These are phyloP conservation scores for Oscheius onirici DNA, from an alignment of 2,888 invertebrate genomes.

Conservation along the genomic window DNA sequence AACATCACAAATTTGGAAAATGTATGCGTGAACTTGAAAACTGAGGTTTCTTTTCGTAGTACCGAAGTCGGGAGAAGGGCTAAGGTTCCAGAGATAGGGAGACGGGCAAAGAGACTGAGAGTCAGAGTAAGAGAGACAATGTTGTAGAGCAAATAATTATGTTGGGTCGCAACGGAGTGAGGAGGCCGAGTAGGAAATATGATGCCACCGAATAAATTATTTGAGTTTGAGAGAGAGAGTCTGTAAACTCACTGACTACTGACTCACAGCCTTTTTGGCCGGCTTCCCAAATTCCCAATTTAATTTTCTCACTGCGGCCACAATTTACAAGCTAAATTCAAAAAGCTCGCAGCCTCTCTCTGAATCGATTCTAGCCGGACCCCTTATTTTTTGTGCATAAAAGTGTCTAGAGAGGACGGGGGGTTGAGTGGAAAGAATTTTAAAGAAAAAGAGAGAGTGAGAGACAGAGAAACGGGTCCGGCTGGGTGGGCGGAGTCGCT, in stretches of 20 bases:
- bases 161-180: no score
- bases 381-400: not conserved
- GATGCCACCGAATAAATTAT: not conserved
- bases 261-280: no score
- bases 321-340: not conserved
- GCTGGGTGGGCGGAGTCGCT: no score
- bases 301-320: not conserved
- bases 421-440: not conserved
- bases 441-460: constrained; percentile 5
- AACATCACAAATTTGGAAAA: no score
- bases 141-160: no score
- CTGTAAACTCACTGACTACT: not conserved
- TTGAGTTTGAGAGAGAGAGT: not conserved
- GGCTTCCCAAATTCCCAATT: constrained; percentile 9
- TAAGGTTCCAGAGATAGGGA: no score
- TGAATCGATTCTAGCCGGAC: not conserved
- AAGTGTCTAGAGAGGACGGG: not conserved
- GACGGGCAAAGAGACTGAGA: no score
- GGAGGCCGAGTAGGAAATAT: no score
- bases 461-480: not conserved
- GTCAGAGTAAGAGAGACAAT: no score
- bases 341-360: not conserved
- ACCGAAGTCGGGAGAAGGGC: no score
- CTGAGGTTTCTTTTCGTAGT: no score
- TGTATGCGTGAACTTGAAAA: no score